phyloP scores from a whole-genome alignment of 1,140 invertebrate genomes.

The Papilio machaon region DNA sequence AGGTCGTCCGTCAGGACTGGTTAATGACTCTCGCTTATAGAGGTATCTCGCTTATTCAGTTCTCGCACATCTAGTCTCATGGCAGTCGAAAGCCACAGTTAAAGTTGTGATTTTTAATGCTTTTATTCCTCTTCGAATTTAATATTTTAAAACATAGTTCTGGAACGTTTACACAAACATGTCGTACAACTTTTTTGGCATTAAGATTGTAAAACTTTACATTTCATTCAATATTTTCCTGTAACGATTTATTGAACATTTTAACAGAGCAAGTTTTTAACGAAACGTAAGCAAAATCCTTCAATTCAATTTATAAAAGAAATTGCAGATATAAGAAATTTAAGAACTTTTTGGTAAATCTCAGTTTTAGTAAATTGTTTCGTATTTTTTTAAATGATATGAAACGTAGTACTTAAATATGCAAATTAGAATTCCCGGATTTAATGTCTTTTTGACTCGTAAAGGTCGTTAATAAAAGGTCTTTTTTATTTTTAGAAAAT shows the following conservation, averaged over 20 bases:
- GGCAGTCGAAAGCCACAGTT: neutral
- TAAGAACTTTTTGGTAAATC: too few relatives aligned
- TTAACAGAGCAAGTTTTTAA: slow-evolving; percentile 4
- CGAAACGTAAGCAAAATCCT: neutral
- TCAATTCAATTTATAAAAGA: neutral
- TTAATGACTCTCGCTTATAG: too few relatives aligned
- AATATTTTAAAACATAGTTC: neutral
- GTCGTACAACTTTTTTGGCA: slow-evolving; percentile 16
- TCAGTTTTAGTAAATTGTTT: neutral
- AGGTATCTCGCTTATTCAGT: too few relatives aligned
- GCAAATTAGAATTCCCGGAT: neutral
- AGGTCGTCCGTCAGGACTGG: too few relatives aligned
- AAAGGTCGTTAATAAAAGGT: neutral
- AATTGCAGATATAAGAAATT: neutral
- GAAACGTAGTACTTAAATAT: neutral
- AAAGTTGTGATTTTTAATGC: neutral
- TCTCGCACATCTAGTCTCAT: too few relatives aligned
- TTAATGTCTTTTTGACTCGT: neutral
- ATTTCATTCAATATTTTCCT: slow-evolving; percentile 9
- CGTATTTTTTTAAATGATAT: neutral
- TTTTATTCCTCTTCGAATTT: neutral
- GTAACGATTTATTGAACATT: slow-evolving; percentile 11
- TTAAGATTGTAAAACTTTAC: neutral
- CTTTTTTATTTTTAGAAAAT: slow-evolving; percentile 2
- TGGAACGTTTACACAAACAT: neutral